Evolutionary conservation across 2,113 vertebrate genomes (phyloP), one percentile per base, ranked within the genome.

Genomic region (Phalacrocorax carbo): DNA sequence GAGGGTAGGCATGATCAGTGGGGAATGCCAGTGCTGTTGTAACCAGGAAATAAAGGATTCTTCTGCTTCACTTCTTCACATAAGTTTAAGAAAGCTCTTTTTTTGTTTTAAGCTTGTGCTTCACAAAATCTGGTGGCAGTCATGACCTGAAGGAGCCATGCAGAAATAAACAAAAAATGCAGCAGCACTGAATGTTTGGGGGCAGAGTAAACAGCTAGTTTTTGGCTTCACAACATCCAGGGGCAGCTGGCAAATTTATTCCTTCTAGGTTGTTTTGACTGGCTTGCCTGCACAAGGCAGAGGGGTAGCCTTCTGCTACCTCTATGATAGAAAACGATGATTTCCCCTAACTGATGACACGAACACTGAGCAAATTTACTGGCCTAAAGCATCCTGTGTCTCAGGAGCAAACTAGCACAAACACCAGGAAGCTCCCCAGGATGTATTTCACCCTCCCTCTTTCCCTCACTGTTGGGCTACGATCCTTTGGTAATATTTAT

Each of bases 371-470:
- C 62, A 76, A 32, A 65, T 72, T 44, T 29, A 66, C 46, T 62
- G 32, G 10, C 57, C 57, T 12, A 26, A n/a, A 86, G 27, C 64
- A 79, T 13, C 27, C 78, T 80, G 62, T 2, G 1, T 27, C 57
- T 79, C 36, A 42, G 79, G 75, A 88, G 62, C 30, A 61, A 52
- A 79, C 52, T 1, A 68, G 49, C 32, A 58, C n/a, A 58, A 23
- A 8, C 2, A 5, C 68, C 77, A 0, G 10, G 70, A 65, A 57
- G 23, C 8, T n/a, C 21, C n/a, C 32, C 0, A 0, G 71, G 36
- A 78, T 32, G 22, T 12, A 9, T 34, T 82, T 46, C 69, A 40
- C 46, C 20, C 20, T 62, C 36, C 48, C 46, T 65, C 4, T 0
- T 44, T 55, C 46, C 36, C 58, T 69, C 25, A 3, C 44, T 3